Percentiles rank a stretch among this genome's conserved stretches.
phyloP scores from a whole-genome alignment of 2,888 invertebrate genomes.

The Hyppa rectilinea region DNA sequence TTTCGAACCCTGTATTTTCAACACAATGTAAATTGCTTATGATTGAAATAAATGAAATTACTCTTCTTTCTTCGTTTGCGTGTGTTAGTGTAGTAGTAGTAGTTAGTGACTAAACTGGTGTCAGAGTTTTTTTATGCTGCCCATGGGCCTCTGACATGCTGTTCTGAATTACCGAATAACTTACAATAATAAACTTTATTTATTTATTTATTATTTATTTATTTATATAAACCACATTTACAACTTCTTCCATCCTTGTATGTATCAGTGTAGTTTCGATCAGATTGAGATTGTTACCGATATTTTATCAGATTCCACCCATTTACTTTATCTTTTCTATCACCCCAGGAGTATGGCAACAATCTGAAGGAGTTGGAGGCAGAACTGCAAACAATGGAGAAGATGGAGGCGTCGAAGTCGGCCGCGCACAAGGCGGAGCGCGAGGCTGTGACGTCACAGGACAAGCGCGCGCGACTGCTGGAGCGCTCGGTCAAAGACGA shows the following conservation, averaged over 20 bases:
- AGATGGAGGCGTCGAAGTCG: conserved; percentile 92
- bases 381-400: conserved; percentile 92
- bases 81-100: no score
- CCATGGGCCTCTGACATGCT: no score
- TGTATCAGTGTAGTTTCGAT: neutral
- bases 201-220: no score
- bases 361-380: conserved; percentile 92
- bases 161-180: no score
- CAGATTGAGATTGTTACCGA: neutral
- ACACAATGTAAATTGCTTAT: no score
- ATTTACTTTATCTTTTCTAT: neutral
- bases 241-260: neutral
- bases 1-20: no score
- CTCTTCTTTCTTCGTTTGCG: no score
- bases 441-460: conserved; percentile 84
- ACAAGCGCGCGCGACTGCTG: conserved; percentile 92
- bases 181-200: no score
- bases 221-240: no score
- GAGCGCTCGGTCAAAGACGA: conserved; percentile 93
- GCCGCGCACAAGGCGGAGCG: conserved; percentile 90
- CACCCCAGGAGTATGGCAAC: conserved; percentile 91
- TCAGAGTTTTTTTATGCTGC: no score
- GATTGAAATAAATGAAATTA: no score
- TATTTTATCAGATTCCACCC: neutral
- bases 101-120: no score